Conservation (phyloP, 2,113 vertebrate genomes). For the Salvator merianae region DNA sequence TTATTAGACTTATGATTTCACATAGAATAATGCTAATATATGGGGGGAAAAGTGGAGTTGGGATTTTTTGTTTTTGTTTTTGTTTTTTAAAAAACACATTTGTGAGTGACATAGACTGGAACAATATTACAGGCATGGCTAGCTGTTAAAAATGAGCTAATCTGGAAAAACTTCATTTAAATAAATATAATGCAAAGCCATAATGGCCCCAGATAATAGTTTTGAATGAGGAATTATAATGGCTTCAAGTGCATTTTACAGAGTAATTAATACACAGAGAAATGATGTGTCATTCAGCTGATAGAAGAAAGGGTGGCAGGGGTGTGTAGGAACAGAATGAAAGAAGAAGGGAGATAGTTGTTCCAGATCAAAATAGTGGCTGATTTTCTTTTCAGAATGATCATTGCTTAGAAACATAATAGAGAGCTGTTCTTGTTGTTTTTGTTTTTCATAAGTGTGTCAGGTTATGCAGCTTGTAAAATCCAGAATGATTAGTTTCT, state of each 20-base stretch:
- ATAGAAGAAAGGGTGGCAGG: slow-evolving; percentile 56
- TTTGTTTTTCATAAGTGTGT: slow-evolving; percentile 70
- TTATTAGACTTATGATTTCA: slow-evolving; percentile 21
- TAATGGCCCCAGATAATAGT: slow-evolving; percentile 83
- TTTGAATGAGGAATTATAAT: slow-evolving; percentile 83
- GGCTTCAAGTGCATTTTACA: slow-evolving; percentile 77
- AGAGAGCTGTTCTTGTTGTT: slow-evolving; percentile 46
- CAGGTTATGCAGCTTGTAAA: slow-evolving; percentile 76
- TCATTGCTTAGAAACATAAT: slow-evolving; percentile 82
- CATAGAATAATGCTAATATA: slow-evolving; percentile 36
- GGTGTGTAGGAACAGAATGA: slow-evolving; percentile 37
- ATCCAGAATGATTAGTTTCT: slow-evolving; percentile 77
- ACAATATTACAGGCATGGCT: slow-evolving; percentile 77
- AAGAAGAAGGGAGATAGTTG: slow-evolving; percentile 61
- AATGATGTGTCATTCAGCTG: slow-evolving; percentile 62
- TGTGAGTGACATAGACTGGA: slow-evolving; percentile 69
- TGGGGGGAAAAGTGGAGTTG: too few species aligned
- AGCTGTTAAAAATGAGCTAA: slow-evolving; percentile 82
- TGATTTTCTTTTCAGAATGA: slow-evolving; percentile 81
- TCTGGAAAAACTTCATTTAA: slow-evolving; percentile 80
- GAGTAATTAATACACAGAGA: slow-evolving; percentile 81
- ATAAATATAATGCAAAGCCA: slow-evolving; percentile 83
- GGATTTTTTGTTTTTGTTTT: slow-evolving; percentile 13
- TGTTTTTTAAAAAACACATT: slow-evolving; percentile 29
- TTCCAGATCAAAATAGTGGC: slow-evolving; percentile 77